Evolutionary conservation across 2,113 vertebrate genomes (phyloP).

Genomic region (Mormyrus lacerda): DNA sequence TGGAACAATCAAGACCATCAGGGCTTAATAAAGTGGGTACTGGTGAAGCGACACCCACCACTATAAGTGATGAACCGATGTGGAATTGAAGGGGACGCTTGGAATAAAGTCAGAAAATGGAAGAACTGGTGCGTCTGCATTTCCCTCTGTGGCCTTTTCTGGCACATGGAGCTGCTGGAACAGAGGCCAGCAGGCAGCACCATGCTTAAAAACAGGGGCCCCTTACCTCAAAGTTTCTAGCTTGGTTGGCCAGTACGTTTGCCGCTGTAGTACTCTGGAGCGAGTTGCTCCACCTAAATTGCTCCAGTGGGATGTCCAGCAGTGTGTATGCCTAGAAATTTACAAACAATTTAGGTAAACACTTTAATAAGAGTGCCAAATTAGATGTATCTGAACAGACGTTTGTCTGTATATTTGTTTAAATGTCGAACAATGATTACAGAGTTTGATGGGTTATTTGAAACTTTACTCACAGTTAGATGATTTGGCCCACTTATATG

Average conservation of each 20-base stretch:
- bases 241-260: background rate
- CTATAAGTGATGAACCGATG: background rate
- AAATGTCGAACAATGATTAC: background rate
- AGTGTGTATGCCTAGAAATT: background rate
- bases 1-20: constrained; percentile 13
- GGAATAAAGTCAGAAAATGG: background rate
- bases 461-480: background rate
- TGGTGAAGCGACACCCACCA: background rate
- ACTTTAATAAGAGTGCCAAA: background rate
- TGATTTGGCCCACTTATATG: background rate
- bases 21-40: constrained; percentile 5
- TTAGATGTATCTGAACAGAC: background rate
- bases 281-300: background rate
- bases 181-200: background rate
- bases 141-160: background rate
- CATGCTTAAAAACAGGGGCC: background rate
- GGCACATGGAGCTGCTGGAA: background rate
- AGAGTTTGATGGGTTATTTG: background rate
- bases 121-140: background rate
- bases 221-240: background rate
- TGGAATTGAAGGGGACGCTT: background rate
- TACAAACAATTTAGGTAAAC: background rate
- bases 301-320: background rate
- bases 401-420: background rate
- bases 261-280: background rate